These are phyloP conservation scores for Leucoma salicis DNA, from an alignment of 2,888 invertebrate genomes.

Conservation along the genomic window DNA sequence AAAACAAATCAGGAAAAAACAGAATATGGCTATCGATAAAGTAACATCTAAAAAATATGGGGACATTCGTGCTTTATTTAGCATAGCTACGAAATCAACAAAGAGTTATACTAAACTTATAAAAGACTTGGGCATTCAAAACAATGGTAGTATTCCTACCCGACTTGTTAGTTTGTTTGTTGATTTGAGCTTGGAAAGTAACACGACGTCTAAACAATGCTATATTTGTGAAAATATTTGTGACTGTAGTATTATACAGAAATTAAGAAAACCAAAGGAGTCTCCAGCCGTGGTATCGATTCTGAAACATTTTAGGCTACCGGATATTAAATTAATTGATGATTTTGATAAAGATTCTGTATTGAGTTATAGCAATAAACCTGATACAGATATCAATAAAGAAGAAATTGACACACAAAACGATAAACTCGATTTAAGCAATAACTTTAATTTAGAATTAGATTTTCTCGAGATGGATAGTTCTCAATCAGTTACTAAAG, in stretches of 20 bases:
- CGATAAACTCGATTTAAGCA: conserved; percentile 26
- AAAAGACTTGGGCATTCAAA: conserved; percentile 62
- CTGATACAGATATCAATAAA: conserved; percentile 7
- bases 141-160: conserved; percentile 58
- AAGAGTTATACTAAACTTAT: conserved; percentile 71
- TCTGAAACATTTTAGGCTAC: conserved; percentile 46
- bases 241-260: conserved; percentile 56
- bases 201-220: conserved; percentile 51
- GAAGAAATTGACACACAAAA: conserved; percentile 12
- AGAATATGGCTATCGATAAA: conserved; percentile 42
- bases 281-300: conserved; percentile 34
- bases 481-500: conserved; percentile 13
- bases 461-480: conserved; percentile 42
- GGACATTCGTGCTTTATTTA: conserved; percentile 82
- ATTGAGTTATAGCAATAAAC: conserved; percentile 29
- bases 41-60: conserved; percentile 68
- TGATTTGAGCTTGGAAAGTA: conserved; percentile 67
- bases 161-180: conserved; percentile 65
- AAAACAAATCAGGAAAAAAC: conserved; percentile 55
- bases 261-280: conserved; percentile 32
- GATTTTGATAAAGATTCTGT: conserved; percentile 51
- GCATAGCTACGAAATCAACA: conserved; percentile 69
- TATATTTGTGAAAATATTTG: conserved; percentile 69
- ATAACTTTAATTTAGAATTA: conserved; percentile 50
- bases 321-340: conserved; percentile 59